Percentiles rank a stretch among this genome's conserved stretches.
Conservation (phyloP, 2,888 invertebrate species). For the Octonoba sinensis region DNA sequence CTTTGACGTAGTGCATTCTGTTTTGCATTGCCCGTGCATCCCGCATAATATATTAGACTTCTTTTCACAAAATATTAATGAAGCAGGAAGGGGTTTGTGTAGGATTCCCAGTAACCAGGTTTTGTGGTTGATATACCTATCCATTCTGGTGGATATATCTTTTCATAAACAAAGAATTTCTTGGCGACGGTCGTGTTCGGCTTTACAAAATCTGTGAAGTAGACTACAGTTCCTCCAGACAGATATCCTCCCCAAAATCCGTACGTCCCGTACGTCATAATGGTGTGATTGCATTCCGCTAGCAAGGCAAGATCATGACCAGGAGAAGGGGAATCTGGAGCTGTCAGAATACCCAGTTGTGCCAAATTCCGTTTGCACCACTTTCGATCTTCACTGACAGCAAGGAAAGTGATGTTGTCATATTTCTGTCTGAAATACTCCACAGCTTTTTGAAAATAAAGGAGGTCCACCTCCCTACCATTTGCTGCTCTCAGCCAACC, state of each 20-base stretch:
- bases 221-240: slow-evolving; percentile 49
- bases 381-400: slow-evolving; percentile 55
- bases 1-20: too few species aligned
- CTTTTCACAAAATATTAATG: too few species aligned
- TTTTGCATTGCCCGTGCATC: too few species aligned
- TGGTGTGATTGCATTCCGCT: slow-evolving; percentile 53
- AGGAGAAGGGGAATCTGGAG: slow-evolving; percentile 32
- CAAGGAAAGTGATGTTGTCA: slow-evolving; percentile 42
- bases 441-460: slow-evolving; percentile 42
- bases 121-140: slow-evolving; percentile 48
- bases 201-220: slow-evolving; percentile 53
- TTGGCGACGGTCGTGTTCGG: slow-evolving; percentile 25
- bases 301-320: slow-evolving; percentile 44
- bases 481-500: slow-evolving; percentile 44
- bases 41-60: too few species aligned
- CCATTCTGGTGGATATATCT: slow-evolving; percentile 57
- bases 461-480: slow-evolving; percentile 50
- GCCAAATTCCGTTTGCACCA: slow-evolving; percentile 45
- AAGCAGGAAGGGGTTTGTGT: slow-evolving; percentile 31
- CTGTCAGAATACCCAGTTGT: slow-evolving; percentile 20
- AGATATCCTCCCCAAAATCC: slow-evolving; percentile 61
- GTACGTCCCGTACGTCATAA: slow-evolving; percentile 61
- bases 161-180: slow-evolving; percentile 36
- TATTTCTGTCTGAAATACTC: slow-evolving; percentile 42
- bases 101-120: slow-evolving; percentile 48